Percentiles rank a stretch among this genome's conserved stretches.
phyloP scores from a whole-genome alignment of 2,888 invertebrate species.

The Orchesellides sinensis region DNA sequence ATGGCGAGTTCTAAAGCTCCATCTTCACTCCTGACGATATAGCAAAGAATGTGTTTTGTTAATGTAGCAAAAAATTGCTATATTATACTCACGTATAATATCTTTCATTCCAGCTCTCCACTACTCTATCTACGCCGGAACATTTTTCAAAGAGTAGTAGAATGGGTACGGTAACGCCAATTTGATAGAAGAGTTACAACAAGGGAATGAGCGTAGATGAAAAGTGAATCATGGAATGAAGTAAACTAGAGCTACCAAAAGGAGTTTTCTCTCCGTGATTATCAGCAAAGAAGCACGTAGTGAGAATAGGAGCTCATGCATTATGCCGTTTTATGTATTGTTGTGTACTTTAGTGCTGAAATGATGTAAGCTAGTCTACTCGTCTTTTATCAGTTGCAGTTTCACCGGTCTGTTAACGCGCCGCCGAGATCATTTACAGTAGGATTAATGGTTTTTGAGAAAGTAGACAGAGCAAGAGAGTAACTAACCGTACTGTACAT shows the following conservation, averaged over 20 bases:
- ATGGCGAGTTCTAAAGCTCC: not conserved
- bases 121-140: too few relatives aligned
- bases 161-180: too few relatives aligned
- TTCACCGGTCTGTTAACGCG: too few relatives aligned
- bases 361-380: not conserved
- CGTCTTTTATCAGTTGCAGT: too few relatives aligned
- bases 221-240: slow-evolving; percentile 16
- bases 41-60: not conserved
- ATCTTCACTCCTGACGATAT: too few relatives aligned
- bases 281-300: slow-evolving; percentile 6
- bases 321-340: not conserved
- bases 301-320: not conserved
- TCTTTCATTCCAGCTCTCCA: not conserved
- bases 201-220: slow-evolving; percentile 1
- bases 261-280: not conserved
- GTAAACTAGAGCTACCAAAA: slow-evolving; percentile 1
- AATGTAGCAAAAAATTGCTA: not conserved
- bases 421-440: slow-evolving; percentile 12
- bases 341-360: not conserved
- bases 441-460: not conserved
- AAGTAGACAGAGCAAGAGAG: not conserved
- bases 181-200: not conserved
- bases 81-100: not conserved
- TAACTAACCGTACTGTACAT: not conserved
- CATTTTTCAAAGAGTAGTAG: too few relatives aligned